Base-by-base conservation (phyloP, 2,113 vertebrate genomes). In the Bos indicus region DNA sequence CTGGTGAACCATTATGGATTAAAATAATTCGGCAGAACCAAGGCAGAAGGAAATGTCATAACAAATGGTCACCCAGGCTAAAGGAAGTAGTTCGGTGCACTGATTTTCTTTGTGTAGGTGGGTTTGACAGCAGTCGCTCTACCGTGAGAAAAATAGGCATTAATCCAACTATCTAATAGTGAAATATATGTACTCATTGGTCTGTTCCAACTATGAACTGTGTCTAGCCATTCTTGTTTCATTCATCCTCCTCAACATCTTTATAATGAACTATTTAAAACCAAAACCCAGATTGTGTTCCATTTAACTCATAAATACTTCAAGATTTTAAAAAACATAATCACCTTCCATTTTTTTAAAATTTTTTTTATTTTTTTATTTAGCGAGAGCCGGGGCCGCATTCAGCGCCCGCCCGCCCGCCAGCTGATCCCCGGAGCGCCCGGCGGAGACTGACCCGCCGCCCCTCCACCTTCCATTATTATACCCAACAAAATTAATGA, bases 181-280 rank as follows among this genome's bases (percentile, higher is more conserved):
- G 2, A 19, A 7, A n/a, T 82, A 33, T 51, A 40, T 0, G 7
- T 23, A 52, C 3, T 28, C 48, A 6, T 43, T 10, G 1, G 19
- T 71, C 60, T 71, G 51, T 33, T 67, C 33, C 80, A 30, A 17
- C 36, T 9, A 43, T 26, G 3, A 10, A 3, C 80, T 6, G 15
- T 2, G 0, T 8, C 14, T 7, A 12, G 13, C 28, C 4, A 12
- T 17, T 21, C 48, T 30, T 14, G 33, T 51, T 82, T 62, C 0
- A 0, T 46, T 62, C 30, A 23, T 9, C 13, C 28, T 6, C 40
- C 13, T 57, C 52, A 7, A 77, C 5, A 0, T 40, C 7, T 36
- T 77, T 57, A 51, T 6, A 6, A 57, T 19, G 13, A 62, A 26
- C 21, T 13, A 64, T 25, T 16, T 88, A 40, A 64, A 64, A 46